Base-by-base conservation (phyloP, 2,797 vertebrate species). In the Margarornis squamiger region DNA sequence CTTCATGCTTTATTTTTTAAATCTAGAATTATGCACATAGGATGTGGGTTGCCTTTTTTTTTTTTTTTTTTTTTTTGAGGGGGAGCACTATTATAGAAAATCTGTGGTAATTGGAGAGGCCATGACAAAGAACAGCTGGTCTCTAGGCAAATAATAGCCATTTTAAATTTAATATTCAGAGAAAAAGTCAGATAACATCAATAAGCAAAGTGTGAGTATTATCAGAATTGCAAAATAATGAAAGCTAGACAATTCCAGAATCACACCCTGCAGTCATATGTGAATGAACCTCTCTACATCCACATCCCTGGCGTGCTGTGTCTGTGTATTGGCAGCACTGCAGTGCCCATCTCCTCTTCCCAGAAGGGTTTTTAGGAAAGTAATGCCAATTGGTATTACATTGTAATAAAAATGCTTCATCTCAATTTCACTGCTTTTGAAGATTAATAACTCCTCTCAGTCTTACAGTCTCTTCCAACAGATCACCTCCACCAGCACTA, bases 41-140 rank as follows among this genome's bases (percentile, higher is more conserved):
- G 98, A 98, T 98, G 98, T 98, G 98, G 98, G 97, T 97, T 98
- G 90, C 34, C 95, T 17, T 17, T 41, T 41, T 7, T 45, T 45
- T 95, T 45, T 17, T 3, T 12, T 36, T 29, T 17, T 27, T 79
- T 65, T 49, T 52, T 81, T 66, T 62, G 13, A 68, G 13, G 6
- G 87, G 66, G 96, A 97, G 95, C 90, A 97, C 94, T 97, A 84
- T 97, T 97, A 95, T 77, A 97, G 93, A 95, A 97, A 96, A 96
- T 96, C 97, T 98, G 97, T 96, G 97, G 97, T 97, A 88, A 97
- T 76, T 97, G 89, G 95, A 88, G 86, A 92, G 95, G 96, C 97
- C 95, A 97, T 89, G 89, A 96, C 89, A 95, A 95, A 81, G 86
- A 95, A 86, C 87, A 95, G 84, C 91, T 88, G 49, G 90, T 92